These are phyloP conservation scores for Pipistrellus pygmaeus DNA, from an alignment of 2,797 vertebrate genomes.

Conservation along the genomic window DNA sequence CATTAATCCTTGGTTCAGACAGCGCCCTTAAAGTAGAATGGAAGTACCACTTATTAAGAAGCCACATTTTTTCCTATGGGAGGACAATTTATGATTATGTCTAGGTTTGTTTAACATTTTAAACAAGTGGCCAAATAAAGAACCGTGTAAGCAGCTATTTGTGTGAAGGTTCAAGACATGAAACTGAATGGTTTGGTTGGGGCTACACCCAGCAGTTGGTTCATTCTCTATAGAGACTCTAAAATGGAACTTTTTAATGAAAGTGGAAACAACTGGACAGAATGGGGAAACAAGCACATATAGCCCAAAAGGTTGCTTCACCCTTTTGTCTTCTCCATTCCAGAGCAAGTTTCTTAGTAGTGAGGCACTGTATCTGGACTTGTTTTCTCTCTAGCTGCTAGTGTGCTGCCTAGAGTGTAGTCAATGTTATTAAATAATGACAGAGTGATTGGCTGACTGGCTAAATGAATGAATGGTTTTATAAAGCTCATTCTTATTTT, in stretches of 20 bases:
- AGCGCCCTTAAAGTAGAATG: conserved; percentile 57
- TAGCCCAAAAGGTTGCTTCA: background rate
- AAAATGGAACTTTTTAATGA: background rate
- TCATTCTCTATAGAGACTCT: background rate
- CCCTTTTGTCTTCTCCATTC: background rate
- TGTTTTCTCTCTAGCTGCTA: background rate
- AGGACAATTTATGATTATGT: conserved; percentile 47
- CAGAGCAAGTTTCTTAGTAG: background rate
- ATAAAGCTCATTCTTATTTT: background rate
- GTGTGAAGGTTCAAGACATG: conserved; percentile 1
- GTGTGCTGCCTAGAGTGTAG: background rate
- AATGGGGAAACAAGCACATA: background rate
- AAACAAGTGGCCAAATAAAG: conserved; percentile 53
- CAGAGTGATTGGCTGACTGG: background rate
- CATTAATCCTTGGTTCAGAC: conserved; percentile 63
- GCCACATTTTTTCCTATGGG: conserved; percentile 27
- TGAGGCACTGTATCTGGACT: background rate
- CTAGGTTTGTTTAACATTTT: conserved; percentile 64
- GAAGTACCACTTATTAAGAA: conserved; percentile 56
- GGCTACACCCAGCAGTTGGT: background rate
- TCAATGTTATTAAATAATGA: background rate
- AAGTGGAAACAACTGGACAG: background rate
- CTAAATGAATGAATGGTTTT: background rate
- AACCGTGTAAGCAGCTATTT: background rate
- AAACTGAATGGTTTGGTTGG: background rate